Evolutionary conservation across 2,888 invertebrate genomes (phyloP).

Genomic region (Lycia hirtaria): DNA sequence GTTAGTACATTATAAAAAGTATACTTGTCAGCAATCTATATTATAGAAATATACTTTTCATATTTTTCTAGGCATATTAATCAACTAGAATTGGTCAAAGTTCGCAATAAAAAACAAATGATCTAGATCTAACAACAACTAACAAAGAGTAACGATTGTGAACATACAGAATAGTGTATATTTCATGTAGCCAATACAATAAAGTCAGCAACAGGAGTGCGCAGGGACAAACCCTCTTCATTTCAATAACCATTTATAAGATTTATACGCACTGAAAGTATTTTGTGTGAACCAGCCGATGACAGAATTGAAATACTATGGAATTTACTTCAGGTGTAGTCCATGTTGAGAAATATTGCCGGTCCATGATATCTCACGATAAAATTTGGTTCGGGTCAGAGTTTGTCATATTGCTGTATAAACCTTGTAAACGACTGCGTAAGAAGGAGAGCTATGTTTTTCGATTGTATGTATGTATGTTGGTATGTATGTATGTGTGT

Average conservation of each 20-base stretch:
- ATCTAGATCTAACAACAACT: slow-evolving; percentile 42
- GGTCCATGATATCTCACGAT: too few species aligned
- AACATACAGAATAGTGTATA: slow-evolving; percentile 36
- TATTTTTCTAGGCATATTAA: not conserved
- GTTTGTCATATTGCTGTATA: too few species aligned
- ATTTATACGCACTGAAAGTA: slow-evolving; percentile 61
- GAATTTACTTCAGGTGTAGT: slow-evolving; percentile 6
- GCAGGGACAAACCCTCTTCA: slow-evolving; percentile 62
- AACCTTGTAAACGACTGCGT: too few species aligned
- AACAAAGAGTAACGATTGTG: slow-evolving; percentile 29
- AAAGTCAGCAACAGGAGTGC: slow-evolving; percentile 51
- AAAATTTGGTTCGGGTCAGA: too few species aligned
- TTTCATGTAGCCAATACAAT: slow-evolving; percentile 49
- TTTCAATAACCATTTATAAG: slow-evolving; percentile 68
- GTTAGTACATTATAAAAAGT: too few species aligned
- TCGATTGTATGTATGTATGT: too few species aligned
- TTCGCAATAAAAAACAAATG: slow-evolving; percentile 23
- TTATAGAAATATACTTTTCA: too few species aligned
- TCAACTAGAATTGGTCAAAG: slow-evolving; percentile 2
- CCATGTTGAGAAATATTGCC: not conserved
- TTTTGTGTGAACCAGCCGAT: slow-evolving; percentile 52
- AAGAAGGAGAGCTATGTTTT: too few species aligned
- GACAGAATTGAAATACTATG: slow-evolving; percentile 62
- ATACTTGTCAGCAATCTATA: too few species aligned
- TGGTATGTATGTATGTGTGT: too few species aligned